These are phyloP conservation scores for Globia sparganii DNA, from an alignment of 2,888 invertebrate species.

Conservation along the genomic window DNA sequence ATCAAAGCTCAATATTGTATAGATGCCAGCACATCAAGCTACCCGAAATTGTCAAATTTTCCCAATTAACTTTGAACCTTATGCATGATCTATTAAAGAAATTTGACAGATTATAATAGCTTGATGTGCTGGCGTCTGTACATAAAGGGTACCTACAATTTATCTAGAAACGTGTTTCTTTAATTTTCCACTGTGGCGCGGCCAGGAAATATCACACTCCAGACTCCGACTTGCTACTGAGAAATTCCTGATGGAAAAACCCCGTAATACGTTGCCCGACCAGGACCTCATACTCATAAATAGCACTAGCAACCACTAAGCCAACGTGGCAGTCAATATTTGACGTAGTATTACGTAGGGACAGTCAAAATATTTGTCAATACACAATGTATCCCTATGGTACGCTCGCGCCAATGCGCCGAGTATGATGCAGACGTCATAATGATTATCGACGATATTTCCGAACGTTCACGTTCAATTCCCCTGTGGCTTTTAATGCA, in stretches of 20 bases:
- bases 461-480: slow-evolving; percentile 39
- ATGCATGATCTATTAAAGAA: no score
- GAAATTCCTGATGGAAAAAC: neutral
- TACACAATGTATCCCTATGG: slow-evolving; percentile 24
- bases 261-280: neutral
- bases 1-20: neutral
- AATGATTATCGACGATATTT: slow-evolving; percentile 58
- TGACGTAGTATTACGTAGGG: neutral
- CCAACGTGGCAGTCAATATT: neutral
- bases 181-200: no score
- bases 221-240: no score
- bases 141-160: no score
- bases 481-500: slow-evolving; percentile 51
- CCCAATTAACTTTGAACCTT: no score
- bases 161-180: no score
- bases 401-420: slow-evolving; percentile 17
- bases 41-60: no score
- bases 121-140: no score
- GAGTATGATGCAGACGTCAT: slow-evolving; percentile 56
- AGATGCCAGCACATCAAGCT: no score
- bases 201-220: no score
- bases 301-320: neutral
- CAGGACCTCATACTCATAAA: neutral
- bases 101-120: no score
- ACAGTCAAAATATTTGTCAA: slow-evolving; percentile 10